phyloP scores from a whole-genome alignment of 2,113 vertebrate genomes.

The Lampris incognitus region DNA sequence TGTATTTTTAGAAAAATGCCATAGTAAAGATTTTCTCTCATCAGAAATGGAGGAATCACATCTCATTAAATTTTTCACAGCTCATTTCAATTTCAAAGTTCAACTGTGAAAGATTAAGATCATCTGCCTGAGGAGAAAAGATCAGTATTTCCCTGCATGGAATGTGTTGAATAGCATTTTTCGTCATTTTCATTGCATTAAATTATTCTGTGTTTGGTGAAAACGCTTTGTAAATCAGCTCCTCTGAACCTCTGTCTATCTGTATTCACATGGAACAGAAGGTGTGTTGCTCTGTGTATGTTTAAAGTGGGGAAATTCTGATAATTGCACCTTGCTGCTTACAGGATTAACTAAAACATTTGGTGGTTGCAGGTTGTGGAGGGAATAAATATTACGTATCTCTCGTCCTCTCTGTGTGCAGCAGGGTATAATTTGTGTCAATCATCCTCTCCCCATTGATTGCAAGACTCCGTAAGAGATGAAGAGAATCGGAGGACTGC shows the following conservation, averaged over 20 bases:
- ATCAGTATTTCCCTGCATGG: no score
- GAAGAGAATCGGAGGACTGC: neutral
- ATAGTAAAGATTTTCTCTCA: no score
- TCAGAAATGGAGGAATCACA: no score
- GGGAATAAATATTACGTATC: slow-evolving; percentile 23
- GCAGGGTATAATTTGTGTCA: slow-evolving; percentile 44
- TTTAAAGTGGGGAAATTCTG: slow-evolving; percentile 22
- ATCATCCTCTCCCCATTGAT: slow-evolving; percentile 24
- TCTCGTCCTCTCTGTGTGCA: slow-evolving; percentile 5
- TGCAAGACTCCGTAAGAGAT: neutral
- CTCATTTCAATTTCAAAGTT: no score
- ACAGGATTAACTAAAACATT: slow-evolving; percentile 39
- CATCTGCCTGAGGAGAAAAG: no score
- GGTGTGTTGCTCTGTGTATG: slow-evolving; percentile 11
- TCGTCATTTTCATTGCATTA: no score
- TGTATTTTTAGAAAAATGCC: no score
- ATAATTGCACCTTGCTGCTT: slow-evolving; percentile 9
- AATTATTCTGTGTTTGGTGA: no score
- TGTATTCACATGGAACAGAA: slow-evolving; percentile 1
- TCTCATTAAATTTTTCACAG: no score
- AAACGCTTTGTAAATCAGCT: neutral
- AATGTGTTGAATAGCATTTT: no score
- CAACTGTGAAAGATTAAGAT: no score
- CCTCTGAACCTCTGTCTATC: slow-evolving; percentile 13
- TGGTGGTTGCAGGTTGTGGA: neutral